Percentiles rank a stretch among this genome's conserved stretches.
phyloP scores from a whole-genome alignment of 2,888 invertebrate genomes.

The Melieria crassipennis region DNA sequence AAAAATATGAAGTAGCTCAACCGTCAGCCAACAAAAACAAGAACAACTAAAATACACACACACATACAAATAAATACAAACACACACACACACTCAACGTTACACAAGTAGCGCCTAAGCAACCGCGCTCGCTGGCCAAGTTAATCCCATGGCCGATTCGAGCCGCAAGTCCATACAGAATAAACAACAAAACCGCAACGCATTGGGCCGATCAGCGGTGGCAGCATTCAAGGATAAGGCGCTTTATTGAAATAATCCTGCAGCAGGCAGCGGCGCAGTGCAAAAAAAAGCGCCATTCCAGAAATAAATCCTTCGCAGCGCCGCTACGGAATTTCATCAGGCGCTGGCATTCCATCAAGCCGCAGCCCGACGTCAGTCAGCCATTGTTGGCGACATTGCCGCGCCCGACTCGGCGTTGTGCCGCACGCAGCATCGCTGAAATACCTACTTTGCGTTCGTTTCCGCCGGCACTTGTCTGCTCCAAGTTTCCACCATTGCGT shows the following conservation, averaged over 20 bases:
- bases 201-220: background rate
- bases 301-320: slow-evolving; percentile 37
- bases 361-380: slow-evolving; percentile 8
- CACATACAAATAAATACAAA: background rate
- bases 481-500: slow-evolving; percentile 52
- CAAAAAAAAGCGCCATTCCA: slow-evolving; percentile 28
- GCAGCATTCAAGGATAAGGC: slow-evolving; percentile 40
- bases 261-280: slow-evolving; percentile 4
- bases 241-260: slow-evolving; percentile 48
- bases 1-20: slow-evolving; percentile 2
- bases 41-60: too few relatives aligned
- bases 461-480: slow-evolving; percentile 14
- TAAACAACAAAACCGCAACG: too few relatives aligned
- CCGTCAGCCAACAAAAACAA: slow-evolving; percentile 13
- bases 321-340: slow-evolving; percentile 21
- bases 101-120: background rate
- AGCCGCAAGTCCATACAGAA: too few relatives aligned
- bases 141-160: background rate
- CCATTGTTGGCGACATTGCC: background rate
- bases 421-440: slow-evolving; percentile 13
- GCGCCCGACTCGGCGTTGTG: background rate
- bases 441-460: slow-evolving; percentile 34
- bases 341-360: background rate
- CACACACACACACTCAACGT: background rate
- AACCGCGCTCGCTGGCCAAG: background rate